phyloP scores from a whole-genome alignment of 2,113 vertebrate genomes.

The Semicossyphus pulcher region DNA sequence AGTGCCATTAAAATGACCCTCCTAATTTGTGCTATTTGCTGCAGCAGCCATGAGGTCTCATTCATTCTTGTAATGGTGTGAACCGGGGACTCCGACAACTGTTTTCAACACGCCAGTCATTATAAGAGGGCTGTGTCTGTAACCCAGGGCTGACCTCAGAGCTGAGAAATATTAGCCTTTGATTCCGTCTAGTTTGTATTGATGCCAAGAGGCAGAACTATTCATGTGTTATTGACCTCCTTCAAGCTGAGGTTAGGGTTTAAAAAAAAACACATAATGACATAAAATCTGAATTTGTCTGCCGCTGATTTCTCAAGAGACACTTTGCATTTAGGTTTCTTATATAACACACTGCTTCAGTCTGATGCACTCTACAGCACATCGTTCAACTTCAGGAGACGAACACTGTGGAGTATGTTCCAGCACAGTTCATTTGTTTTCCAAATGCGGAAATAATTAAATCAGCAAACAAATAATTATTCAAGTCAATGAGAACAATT shows the following conservation, averaged over 20 bases:
- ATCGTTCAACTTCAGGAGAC: constrained; percentile 30
- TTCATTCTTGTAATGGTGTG: constrained; percentile 39
- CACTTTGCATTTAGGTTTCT: constrained; percentile 4
- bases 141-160: constrained; percentile 68
- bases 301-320: constrained; percentile 42
- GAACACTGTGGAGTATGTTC: constrained; percentile 25
- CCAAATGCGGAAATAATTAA: constrained; percentile 85
- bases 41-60: constrained; percentile 65
- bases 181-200: constrained; percentile 66
- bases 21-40: constrained; percentile 65
- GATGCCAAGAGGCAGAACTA: constrained; percentile 68
- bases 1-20: constrained; percentile 71
- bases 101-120: constrained; percentile 71
- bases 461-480: constrained; percentile 89
- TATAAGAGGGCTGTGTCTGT: constrained; percentile 62
- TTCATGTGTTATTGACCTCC: constrained; percentile 70
- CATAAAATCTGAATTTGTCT: constrained; percentile 36
- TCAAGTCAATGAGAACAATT: constrained; percentile 89
- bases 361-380: background rate
- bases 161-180: constrained; percentile 77
- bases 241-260: constrained; percentile 57
- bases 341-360: constrained; percentile 1
- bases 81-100: constrained; percentile 50
- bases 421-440: constrained; percentile 79
- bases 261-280: constrained; percentile 44